Evolutionary conservation across 2,888 invertebrate genomes (phyloP), one percentile per base, ranked within the genome.

Genomic region (Mayetiola destructor): DNA sequence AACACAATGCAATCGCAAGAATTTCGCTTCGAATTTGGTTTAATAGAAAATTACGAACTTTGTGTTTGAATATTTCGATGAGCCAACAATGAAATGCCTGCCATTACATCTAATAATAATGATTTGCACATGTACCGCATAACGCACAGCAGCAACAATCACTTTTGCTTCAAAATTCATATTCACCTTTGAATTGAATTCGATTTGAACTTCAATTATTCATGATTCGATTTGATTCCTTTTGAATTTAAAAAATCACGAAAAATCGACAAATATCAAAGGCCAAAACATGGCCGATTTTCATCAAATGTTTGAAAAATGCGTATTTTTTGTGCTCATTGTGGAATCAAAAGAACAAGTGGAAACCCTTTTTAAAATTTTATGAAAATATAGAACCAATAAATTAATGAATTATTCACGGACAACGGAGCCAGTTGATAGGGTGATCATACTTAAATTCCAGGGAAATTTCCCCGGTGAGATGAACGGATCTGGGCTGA

Each of bases 321-420:
- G 27, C 27, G 27, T 27, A 27, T 27, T 42, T 42, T 42, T 42
- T 42, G 8, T 18, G 2, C n/a, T 48, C 27, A 27, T 48, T n/a
- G 6, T 21, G 6, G 23, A n/a, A 23, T 42, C 12, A 27, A 8
- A 48, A 27, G 9, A 1, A 42, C 23, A 10, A 9, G 27, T 4
- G 2, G 23, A 27, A 48, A 48, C 48, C 29, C 48, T 48, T 48
- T 48, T 27, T 16, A n/a, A n/a, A 48, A 48, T n/a, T 48, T 27
- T 48, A 48, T 48, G 48, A 48, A 48, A 48, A 42, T 42, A 23
- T 14, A 12, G 20, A 48, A 48, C 48, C 48, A 48, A 48, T 48
- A 48, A 48, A 48, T 48, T 48, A 48, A 48, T 48, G 27, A 48
- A 48, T 48, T 48, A 48, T 48, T 48, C 16, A 48, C n/a, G 27